Percentiles rank a stretch among this genome's conserved stretches.
Evolutionary conservation across 2,113 vertebrate species (phyloP).

Genomic region (Macroglossus sobrinus): DNA sequence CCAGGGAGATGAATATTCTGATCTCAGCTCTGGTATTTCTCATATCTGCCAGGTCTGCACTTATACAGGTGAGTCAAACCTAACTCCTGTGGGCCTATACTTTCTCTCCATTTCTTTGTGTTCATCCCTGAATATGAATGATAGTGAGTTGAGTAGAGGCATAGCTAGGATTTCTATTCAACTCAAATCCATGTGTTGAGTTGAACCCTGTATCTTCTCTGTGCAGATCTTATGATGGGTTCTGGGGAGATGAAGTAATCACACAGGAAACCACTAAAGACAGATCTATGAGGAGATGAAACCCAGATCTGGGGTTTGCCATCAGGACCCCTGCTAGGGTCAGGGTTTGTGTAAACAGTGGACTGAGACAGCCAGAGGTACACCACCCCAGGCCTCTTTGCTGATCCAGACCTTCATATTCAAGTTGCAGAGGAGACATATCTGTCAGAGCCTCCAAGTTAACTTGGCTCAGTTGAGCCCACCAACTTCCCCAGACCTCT

Average conservation of each 20-base stretch:
- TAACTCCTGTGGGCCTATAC: neutral
- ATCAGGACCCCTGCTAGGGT: neutral
- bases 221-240: neutral
- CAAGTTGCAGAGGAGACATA: neutral
- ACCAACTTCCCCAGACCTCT: accelerated
- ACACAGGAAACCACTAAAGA: neutral
- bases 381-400: neutral
- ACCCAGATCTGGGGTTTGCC: neutral
- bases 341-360: neutral
- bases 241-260: neutral
- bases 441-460: neutral
- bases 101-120: neutral
- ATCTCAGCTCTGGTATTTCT: neutral
- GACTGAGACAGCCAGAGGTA: neutral
- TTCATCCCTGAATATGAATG: neutral
- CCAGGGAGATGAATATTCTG: neutral
- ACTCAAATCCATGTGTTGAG: no score
- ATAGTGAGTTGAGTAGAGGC: neutral
- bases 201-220: neutral
- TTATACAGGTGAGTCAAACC: neutral
- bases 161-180: neutral
- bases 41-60: neutral
- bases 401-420: neutral
- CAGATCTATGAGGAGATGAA: neutral
- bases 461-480: neutral